phyloP scores from a whole-genome alignment of 2,888 invertebrate species.

The Drosophila melanosoma region DNA sequence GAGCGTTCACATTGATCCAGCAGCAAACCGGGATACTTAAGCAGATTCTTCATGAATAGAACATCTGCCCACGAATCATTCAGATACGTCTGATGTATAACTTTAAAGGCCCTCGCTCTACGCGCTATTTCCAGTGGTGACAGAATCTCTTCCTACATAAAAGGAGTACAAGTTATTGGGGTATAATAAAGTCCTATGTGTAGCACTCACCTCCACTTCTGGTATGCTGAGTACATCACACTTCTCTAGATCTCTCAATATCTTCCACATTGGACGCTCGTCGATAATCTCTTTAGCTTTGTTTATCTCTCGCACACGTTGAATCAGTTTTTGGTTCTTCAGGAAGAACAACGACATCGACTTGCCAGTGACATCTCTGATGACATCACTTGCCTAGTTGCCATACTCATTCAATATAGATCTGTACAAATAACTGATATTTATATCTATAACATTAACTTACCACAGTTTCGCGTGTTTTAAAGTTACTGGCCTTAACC shows the following conservation, averaged over 20 bases:
- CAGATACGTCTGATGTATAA: constrained; percentile 82
- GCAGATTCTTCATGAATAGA: constrained; percentile 74
- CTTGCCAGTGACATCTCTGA: constrained; percentile 78
- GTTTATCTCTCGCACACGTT: constrained; percentile 62
- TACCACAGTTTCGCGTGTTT: constrained; percentile 74
- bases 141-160: constrained; percentile 64
- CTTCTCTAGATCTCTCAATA: constrained; percentile 72
- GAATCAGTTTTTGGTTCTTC: constrained; percentile 70
- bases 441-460: constrained; percentile 4
- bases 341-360: constrained; percentile 76
- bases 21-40: constrained; percentile 69
- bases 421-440: neutral
- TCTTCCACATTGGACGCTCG: constrained; percentile 79
- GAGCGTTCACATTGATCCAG: constrained; percentile 75
- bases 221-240: constrained; percentile 81
- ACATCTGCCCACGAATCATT: constrained; percentile 82
- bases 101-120: constrained; percentile 72
- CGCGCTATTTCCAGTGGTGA: constrained; percentile 79
- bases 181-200: no score
- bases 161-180: neutral
- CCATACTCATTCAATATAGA: no score
- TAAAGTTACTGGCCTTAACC: constrained; percentile 71
- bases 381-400: constrained; percentile 77
- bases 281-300: constrained; percentile 65
- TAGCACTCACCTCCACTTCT: constrained; percentile 64